Evolutionary conservation across 2,113 vertebrate species (phyloP).

Genomic region (Melanotaenia duboulayi): DNA sequence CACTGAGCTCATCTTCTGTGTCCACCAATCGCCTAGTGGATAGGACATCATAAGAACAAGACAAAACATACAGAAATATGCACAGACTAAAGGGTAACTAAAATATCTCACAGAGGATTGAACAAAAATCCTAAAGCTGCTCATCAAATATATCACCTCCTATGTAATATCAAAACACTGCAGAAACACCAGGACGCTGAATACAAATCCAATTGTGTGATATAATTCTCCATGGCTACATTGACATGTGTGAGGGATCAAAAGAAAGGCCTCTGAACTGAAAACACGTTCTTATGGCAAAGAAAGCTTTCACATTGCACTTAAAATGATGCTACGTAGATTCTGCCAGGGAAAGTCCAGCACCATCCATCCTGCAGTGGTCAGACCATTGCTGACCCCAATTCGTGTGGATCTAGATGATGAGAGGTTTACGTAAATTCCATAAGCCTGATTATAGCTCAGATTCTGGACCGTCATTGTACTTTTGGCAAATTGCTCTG

Average conservation of each 20-base stretch:
- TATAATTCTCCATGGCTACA: constrained; percentile 51
- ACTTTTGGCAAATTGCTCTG: not conserved
- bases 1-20: constrained; percentile 97
- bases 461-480: constrained; percentile 27
- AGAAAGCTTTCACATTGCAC: constrained; percentile 37
- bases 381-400: constrained; percentile 51
- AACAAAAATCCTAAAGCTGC: constrained; percentile 35
- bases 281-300: constrained; percentile 49
- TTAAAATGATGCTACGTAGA: constrained; percentile 50
- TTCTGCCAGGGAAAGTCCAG: constrained; percentile 36
- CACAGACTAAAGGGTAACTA: constrained; percentile 21
- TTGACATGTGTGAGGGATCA: constrained; percentile 64
- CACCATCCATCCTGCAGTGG: constrained; percentile 54
- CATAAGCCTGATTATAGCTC: constrained; percentile 67
- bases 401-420: constrained; percentile 68
- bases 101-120: constrained; percentile 43
- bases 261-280: constrained; percentile 56
- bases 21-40: constrained; percentile 90
- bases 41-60: not conserved
- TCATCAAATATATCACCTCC: constrained; percentile 53
- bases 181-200: constrained; percentile 19
- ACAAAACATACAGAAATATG: not conserved
- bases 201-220: constrained; percentile 63
- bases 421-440: constrained; percentile 73
- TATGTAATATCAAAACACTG: constrained; percentile 56